phyloP scores from a whole-genome alignment of 2,113 vertebrate species.

The Synchiropus splendidus region DNA sequence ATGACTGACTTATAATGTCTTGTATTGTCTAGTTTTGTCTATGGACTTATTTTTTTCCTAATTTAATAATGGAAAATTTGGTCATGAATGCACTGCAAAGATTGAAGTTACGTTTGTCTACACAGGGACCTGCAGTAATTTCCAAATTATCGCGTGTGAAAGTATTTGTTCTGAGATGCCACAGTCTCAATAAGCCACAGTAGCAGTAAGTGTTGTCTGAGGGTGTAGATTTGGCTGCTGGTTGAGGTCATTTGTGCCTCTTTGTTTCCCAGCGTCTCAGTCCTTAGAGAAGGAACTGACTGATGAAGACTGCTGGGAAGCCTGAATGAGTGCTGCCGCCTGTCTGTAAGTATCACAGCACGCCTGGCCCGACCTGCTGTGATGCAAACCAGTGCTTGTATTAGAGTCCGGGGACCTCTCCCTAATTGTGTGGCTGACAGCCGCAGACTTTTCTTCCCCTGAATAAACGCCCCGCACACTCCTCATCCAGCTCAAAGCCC shows the following conservation, averaged over 20 bases:
- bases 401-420: conserved; percentile 15
- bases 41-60: too few relatives aligned
- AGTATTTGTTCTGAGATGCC: too few relatives aligned
- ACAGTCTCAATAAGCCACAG: too few relatives aligned
- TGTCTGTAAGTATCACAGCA: conserved; percentile 38
- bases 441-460: conserved; percentile 16
- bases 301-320: conserved; percentile 43
- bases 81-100: too few relatives aligned
- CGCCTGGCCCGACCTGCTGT: conserved; percentile 18
- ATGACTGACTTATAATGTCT: too few relatives aligned
- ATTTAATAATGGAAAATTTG: too few relatives aligned
- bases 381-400: conserved; percentile 8
- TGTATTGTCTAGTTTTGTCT: too few relatives aligned
- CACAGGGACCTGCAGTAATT: too few relatives aligned
- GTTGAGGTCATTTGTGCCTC: conserved; percentile 17
- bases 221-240: too few relatives aligned
- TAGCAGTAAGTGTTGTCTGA: not conserved
- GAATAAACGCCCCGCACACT: conserved; percentile 6
- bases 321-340: conserved; percentile 25
- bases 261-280: conserved; percentile 11
- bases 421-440: conserved; percentile 43
- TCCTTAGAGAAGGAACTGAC: conserved; percentile 42
- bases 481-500: conserved; percentile 1
- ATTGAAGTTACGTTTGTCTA: too few relatives aligned
- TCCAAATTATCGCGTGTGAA: too few relatives aligned